Base-by-base conservation (phyloP, 2,888 invertebrate genomes). In the Synanthedon tipuliformis region DNA sequence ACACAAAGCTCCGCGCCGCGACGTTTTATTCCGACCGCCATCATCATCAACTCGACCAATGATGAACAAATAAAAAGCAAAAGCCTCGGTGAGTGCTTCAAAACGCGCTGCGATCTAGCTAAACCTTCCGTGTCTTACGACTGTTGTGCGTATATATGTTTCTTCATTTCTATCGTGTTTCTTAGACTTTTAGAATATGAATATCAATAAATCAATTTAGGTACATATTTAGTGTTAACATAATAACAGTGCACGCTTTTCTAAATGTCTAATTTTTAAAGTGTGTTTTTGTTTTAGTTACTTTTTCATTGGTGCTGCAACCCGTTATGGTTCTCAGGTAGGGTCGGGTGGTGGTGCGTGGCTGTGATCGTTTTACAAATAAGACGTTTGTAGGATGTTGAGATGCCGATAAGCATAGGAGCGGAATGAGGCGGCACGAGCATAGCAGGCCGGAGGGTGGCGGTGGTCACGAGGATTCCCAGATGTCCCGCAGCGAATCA, bases 401-500 rank as follows among this genome's bases (percentile, higher is more conserved):
- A 80, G 78, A 81, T 81, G 81, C 77, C 67, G 76, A 69, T 78
- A 80, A 80, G 75, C 74, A 72, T 83, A 84, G 76, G 78, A 82
- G 81, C 76, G 62, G 72, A 72, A 83, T 85, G 82, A 83, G 75
- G 71, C 76, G 81, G 59, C 68, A 76, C 66, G 80, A 80, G 71
- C 84, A 78, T 71, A 69, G 69, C 77, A 82, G 75, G 61, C 68
- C 65, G 55, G 81, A 81, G 67, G 68, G 69, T 61, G 70, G 73
- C 62, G 74, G 75, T 60, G 76, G 77, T 70, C 80, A 78, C 68
- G 76, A 79, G 55, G 74, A 77, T 72, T 75, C 79, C 71, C 88
- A 81, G 77, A 92, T 93, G 92, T 93, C 93, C 62, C 92, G 92
- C 81, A 89, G 93, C 88, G 92, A 92, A 86, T 89, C 93, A 61